Percentiles rank a stretch among this genome's conserved stretches.
Evolutionary conservation across 2,888 invertebrate genomes (phyloP).

Genomic region (Sphaerophoria rueppellii): DNA sequence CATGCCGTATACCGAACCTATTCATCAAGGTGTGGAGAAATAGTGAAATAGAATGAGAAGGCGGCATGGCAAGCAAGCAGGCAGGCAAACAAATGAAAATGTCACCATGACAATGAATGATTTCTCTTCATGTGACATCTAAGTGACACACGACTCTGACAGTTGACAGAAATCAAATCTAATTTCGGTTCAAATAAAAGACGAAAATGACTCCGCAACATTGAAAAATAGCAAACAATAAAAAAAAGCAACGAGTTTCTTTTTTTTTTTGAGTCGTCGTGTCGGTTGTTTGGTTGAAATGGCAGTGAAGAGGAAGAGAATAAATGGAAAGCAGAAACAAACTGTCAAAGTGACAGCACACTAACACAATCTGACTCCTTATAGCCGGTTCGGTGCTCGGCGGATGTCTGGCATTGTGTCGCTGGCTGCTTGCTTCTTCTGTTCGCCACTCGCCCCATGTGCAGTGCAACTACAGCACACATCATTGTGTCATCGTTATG

Average conservation of each 20-base stretch:
- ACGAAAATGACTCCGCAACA: conserved; percentile 60
- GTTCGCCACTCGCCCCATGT: conserved; percentile 34
- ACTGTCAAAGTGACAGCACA: conserved; percentile 73
- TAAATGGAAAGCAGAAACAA: conserved; percentile 71
- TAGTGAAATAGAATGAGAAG: conserved; percentile 29
- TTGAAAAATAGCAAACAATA: neutral
- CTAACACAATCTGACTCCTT: conserved; percentile 74
- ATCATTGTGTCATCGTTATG: conserved; percentile 71
- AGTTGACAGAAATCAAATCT: conserved; percentile 74
- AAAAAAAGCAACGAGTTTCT: neutral
- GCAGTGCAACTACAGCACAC: conserved; percentile 16
- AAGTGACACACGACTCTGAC: conserved; percentile 67
- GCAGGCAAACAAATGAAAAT: conserved; percentile 69
- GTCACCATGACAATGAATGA: conserved; percentile 73
- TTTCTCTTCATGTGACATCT: conserved; percentile 70
- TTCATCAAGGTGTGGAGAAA: conserved; percentile 56
- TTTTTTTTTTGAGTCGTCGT: neutral
- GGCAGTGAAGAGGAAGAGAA: conserved; percentile 43
- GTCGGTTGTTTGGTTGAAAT: conserved; percentile 30
- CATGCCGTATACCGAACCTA: neutral
- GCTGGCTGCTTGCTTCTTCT: conserved; percentile 57
- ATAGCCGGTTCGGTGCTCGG: conserved; percentile 29
- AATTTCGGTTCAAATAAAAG: conserved; percentile 71
- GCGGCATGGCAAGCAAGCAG: conserved; percentile 5
- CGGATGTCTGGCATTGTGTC: conserved; percentile 71